A percentile compares a stretch with the other conserved stretches of the same genome.
Evolutionary conservation across 2,113 vertebrate species (phyloP).

Genomic region (Aspiorhynchus laticeps): DNA sequence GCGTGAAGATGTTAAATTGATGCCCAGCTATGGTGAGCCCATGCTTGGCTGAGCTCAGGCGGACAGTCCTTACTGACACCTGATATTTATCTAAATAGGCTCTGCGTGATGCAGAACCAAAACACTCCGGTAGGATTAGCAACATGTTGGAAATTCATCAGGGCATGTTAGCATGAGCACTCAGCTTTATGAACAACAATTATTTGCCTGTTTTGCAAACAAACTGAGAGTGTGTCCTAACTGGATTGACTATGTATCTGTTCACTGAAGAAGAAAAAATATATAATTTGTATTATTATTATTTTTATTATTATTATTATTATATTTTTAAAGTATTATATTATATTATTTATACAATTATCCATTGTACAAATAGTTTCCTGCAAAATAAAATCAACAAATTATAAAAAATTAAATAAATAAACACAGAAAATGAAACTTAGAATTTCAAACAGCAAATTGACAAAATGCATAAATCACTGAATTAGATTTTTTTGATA

Average conservation of each 20-base stretch:
- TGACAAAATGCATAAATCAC: no score
- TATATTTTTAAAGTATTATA: no score
- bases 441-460: no score
- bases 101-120: constrained; percentile 3
- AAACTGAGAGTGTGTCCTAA: not conserved
- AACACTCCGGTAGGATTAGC: constrained; percentile 26
- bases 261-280: not conserved
- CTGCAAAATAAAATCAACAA: not conserved
- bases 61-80: constrained; percentile 33
- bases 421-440: not conserved
- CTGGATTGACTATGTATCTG: not conserved
- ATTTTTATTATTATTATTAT: not conserved
- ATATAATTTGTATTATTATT: not conserved
- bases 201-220: not conserved
- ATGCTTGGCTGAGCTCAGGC: constrained; percentile 21
- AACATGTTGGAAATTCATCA: not conserved
- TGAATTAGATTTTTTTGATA: no score
- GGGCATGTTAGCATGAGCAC: not conserved
- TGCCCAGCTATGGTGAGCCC: constrained; percentile 45
- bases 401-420: not conserved
- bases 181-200: not conserved
- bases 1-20: constrained; percentile 58
- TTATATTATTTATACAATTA: no score
- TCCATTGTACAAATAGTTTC: no score
- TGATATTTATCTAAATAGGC: constrained; percentile 31